A percentile compares a stretch with the other conserved stretches of the same genome.
These are phyloP conservation scores for Agrenia bidenticulata DNA, from an alignment of 2,888 invertebrate species.

Conservation along the genomic window DNA sequence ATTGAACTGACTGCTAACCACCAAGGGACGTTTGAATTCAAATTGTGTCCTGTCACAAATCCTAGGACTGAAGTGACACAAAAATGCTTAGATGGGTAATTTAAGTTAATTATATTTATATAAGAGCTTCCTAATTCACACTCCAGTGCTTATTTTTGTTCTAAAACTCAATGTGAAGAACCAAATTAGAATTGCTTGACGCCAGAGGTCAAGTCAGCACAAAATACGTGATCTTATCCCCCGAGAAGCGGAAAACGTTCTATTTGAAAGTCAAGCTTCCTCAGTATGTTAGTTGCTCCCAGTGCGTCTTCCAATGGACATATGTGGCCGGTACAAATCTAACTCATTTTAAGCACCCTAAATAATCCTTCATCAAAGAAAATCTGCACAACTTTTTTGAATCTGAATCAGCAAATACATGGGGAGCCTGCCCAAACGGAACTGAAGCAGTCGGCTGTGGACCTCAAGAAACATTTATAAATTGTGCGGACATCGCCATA, in stretches of 20 bases:
- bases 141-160: background rate
- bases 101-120: background rate
- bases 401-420: slow-evolving; percentile 88
- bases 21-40: slow-evolving; percentile 68
- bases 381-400: no score
- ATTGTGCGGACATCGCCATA: slow-evolving; percentile 71
- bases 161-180: slow-evolving; percentile 58
- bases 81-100: slow-evolving; percentile 75
- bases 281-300: slow-evolving; percentile 78
- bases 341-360: background rate
- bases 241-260: slow-evolving; percentile 58
- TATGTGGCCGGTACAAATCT: slow-evolving; percentile 71
- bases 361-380: background rate
- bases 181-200: slow-evolving; percentile 72
- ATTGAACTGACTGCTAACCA: slow-evolving; percentile 88
- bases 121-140: no score
- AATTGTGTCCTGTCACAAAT: slow-evolving; percentile 83
- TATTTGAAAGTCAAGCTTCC: slow-evolving; percentile 77
- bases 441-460: slow-evolving; percentile 84
- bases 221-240: slow-evolving; percentile 34
- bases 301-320: slow-evolving; percentile 91
- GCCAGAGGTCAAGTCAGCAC: slow-evolving; percentile 63
- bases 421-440: slow-evolving; percentile 83
- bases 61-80: slow-evolving; percentile 74
- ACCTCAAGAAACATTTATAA: slow-evolving; percentile 85